Percentiles rank a stretch among this genome's conserved stretches.
These are phyloP conservation scores for Xenopus tropicalis DNA, from an alignment of 2,113 vertebrate species.

Conservation along the genomic window UCB_Xtro_10.0 CM004443.2:33870501-33871000, in stretches of 20 bases:
- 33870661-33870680: slow-evolving; percentile 33
- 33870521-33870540: slow-evolving; percentile 43
- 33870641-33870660: slow-evolving; percentile 69
- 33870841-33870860: no score
- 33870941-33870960: background rate
- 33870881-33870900: no score
- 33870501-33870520: slow-evolving; percentile 25
- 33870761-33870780: no score
- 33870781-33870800: no score
- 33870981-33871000: slow-evolving; percentile 18
- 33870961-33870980: background rate
- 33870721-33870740: no score
- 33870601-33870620: slow-evolving; percentile 55
- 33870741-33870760: no score
- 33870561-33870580: slow-evolving; percentile 65
- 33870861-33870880: no score
- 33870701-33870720: slow-evolving; percentile 9
- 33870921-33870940: background rate
- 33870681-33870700: slow-evolving; percentile 6
- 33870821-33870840: no score
- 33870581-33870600: slow-evolving; percentile 68
- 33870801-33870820: no score
- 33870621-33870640: slow-evolving; percentile 50
- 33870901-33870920: background rate
- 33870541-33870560: slow-evolving; percentile 39